phyloP scores from a whole-genome alignment of 2,888 invertebrate genomes.

The Epirrhoe tristata region DNA sequence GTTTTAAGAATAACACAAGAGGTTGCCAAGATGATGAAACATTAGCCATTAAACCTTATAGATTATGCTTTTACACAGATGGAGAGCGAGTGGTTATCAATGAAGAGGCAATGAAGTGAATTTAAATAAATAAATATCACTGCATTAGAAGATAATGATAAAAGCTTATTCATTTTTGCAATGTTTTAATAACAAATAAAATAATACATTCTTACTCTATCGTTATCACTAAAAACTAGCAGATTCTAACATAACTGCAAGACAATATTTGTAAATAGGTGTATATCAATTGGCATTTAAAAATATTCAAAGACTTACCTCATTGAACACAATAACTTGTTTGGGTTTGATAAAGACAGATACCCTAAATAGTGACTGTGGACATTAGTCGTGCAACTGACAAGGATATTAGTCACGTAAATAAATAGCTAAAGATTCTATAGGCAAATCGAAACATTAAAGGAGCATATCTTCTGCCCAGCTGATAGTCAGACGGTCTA shows the following conservation, averaged over 20 bases:
- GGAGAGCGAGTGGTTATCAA: neutral
- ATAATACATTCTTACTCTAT: conserved; percentile 23
- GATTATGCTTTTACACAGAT: conserved; percentile 5
- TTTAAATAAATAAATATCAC: neutral
- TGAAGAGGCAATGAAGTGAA: neutral
- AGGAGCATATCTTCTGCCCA: too few species aligned
- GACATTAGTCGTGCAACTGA: too few species aligned
- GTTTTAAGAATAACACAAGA: too few species aligned
- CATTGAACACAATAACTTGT: conserved; percentile 23
- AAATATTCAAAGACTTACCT: conserved; percentile 8
- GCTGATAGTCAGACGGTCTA: too few species aligned
- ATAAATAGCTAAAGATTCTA: too few species aligned
- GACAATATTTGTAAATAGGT: conserved; percentile 13
- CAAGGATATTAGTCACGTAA: too few species aligned
- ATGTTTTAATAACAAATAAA: conserved; percentile 24
- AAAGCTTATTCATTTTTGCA: neutral
- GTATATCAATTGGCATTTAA: neutral
- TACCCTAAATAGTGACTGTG: neutral
- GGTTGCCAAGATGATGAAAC: too few species aligned
- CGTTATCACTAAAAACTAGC: conserved; percentile 17
- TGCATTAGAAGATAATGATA: neutral
- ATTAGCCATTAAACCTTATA: too few species aligned
- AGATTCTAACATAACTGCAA: conserved; percentile 11
- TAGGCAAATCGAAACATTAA: too few species aligned
- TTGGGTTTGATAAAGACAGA: neutral